These are phyloP conservation scores for Lampris incognitus DNA, from an alignment of 2,113 vertebrate genomes.

Conservation along the genomic window DNA sequence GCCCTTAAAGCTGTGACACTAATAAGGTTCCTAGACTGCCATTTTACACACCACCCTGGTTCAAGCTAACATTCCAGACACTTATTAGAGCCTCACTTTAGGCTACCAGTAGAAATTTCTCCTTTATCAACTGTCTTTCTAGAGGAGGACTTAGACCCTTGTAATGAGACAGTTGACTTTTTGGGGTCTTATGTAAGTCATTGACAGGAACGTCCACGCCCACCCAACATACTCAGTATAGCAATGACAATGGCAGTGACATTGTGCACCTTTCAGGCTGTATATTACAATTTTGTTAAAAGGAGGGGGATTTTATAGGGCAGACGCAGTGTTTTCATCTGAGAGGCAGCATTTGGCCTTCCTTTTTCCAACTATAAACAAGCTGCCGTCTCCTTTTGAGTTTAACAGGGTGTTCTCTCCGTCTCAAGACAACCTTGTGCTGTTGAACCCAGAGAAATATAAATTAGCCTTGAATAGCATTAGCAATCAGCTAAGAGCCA, in stretches of 20 bases:
- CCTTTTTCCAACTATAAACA: constrained; percentile 14
- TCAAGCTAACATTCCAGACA: not conserved
- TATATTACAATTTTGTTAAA: constrained; percentile 10
- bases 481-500: constrained; percentile 64
- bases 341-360: constrained; percentile 7
- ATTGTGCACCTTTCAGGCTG: not conserved
- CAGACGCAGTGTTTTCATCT: constrained; percentile 1
- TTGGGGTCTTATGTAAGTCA: not conserved
- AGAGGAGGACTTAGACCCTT: not conserved
- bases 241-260: not conserved
- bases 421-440: constrained; percentile 37
- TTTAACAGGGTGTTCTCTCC: not conserved
- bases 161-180: not conserved
- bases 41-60: not conserved
- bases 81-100: not conserved
- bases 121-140: not conserved
- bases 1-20: not conserved
- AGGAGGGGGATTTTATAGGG: constrained; percentile 32
- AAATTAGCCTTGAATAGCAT: constrained; percentile 49
- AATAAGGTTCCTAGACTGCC: not conserved
- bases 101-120: not conserved
- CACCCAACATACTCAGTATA: not conserved
- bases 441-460: constrained; percentile 33
- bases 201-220: not conserved
- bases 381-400: not conserved